A percentile compares a stretch with the other conserved stretches of the same genome.
phyloP scores from a whole-genome alignment of 2,888 invertebrate genomes.

The Achlya flavicornis region DNA sequence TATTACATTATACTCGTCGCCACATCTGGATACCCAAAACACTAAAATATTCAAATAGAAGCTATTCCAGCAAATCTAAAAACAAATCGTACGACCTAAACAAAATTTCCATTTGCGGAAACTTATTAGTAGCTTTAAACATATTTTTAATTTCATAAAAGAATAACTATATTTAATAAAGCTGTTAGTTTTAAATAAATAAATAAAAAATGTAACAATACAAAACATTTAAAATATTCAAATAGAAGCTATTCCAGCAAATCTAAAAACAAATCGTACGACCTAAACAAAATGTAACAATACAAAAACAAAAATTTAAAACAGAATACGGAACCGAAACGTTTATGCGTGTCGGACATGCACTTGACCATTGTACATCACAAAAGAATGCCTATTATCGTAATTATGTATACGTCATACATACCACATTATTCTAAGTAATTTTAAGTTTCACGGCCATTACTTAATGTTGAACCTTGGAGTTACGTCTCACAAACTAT shows the following conservation, averaged over 20 bases:
- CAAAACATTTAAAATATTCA: too few relatives aligned
- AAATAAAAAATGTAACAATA: too few relatives aligned
- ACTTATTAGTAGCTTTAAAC: too few relatives aligned
- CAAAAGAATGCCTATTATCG: not conserved
- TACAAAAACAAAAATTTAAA: not conserved
- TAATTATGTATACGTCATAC: not conserved
- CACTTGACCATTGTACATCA: constrained; percentile 4
- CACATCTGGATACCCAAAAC: not conserved
- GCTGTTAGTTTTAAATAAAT: too few relatives aligned
- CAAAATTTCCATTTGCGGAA: too few relatives aligned
- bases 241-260: too few relatives aligned
- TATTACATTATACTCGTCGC: not conserved
- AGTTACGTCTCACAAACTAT: not conserved
- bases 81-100: not conserved
- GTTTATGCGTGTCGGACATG: not conserved
- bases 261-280: not conserved
- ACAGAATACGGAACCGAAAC: not conserved
- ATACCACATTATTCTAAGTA: not conserved
- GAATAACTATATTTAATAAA: too few relatives aligned
- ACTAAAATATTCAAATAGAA: not conserved
- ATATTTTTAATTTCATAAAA: too few relatives aligned
- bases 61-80: not conserved
- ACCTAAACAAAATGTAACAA: not conserved
- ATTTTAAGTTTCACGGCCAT: not conserved
- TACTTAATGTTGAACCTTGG: constrained; percentile 3